Evolutionary conservation across 1,140 invertebrate species (phyloP).

Genomic region (Cataglyphis hispanica): DNA sequence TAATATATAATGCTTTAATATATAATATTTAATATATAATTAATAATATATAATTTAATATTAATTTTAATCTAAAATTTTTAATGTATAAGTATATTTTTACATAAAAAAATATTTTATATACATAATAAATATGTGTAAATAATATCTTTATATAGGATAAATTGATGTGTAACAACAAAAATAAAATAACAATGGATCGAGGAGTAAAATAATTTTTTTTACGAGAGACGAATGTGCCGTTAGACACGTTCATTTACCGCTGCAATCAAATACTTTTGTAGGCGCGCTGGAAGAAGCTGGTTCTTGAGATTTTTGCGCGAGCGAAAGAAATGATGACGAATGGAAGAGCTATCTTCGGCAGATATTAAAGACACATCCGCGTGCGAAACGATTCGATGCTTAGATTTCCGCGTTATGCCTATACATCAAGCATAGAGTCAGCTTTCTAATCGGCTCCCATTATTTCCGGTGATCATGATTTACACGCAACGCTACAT

Average conservation of each 20-base stretch:
- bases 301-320: slow-evolving; percentile 42
- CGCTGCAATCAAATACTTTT: slow-evolving; percentile 50
- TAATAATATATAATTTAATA: no score
- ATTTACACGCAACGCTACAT: slow-evolving; percentile 68
- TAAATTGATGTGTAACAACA: slow-evolving; percentile 30
- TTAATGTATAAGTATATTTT: no score
- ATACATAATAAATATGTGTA: slow-evolving; percentile 2
- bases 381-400: slow-evolving; percentile 68
- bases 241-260: slow-evolving; percentile 49
- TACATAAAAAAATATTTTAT: not conserved
- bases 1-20: no score
- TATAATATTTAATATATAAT: no score
- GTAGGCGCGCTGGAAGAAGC: slow-evolving; percentile 36
- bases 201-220: slow-evolving; percentile 48
- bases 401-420: slow-evolving; percentile 64
- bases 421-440: slow-evolving; percentile 45
- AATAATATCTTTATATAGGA: slow-evolving; percentile 7
- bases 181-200: slow-evolving; percentile 2
- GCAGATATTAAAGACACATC: slow-evolving; percentile 67
- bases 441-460: slow-evolving; percentile 75
- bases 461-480: slow-evolving; percentile 74
- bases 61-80: no score
- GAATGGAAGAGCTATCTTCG: slow-evolving; percentile 60
- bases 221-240: slow-evolving; percentile 8
- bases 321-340: slow-evolving; percentile 30